A percentile compares a stretch with the other conserved stretches of the same genome.
Evolutionary conservation across 2,888 invertebrate species (phyloP).

Genomic region (Hermaeophaga mercurialis): DNA sequence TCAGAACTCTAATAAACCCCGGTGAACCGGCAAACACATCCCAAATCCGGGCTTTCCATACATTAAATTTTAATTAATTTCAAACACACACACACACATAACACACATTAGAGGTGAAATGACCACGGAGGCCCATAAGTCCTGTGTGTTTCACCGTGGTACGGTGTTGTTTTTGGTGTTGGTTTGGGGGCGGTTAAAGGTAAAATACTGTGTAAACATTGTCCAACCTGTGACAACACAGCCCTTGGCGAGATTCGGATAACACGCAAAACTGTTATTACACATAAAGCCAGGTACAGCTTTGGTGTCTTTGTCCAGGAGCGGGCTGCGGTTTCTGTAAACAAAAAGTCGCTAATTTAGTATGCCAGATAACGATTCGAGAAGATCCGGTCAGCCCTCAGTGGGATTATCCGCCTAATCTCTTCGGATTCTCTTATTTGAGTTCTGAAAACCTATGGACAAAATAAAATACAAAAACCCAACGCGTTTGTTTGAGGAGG

Average conservation of each 20-base stretch:
- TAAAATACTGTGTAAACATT: constrained; percentile 41
- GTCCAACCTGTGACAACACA: constrained; percentile 46
- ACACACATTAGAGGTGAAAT: constrained; percentile 38
- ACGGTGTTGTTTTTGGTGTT: constrained; percentile 39
- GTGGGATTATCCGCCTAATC: not conserved
- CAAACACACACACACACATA: constrained; percentile 39
- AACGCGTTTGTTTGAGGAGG: too few species aligned
- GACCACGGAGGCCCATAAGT: constrained; percentile 38
- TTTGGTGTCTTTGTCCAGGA: constrained; percentile 25
- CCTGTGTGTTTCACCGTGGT: constrained; percentile 32
- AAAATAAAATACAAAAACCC: too few species aligned
- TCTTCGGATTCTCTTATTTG: too few species aligned
- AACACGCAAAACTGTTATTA: constrained; percentile 52
- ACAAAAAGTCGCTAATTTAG: constrained; percentile 19
- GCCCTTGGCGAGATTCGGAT: constrained; percentile 47
- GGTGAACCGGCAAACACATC: constrained; percentile 31
- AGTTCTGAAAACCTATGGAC: too few species aligned
- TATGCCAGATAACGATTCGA: not conserved
- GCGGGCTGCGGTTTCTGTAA: constrained; percentile 19
- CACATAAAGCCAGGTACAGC: constrained; percentile 34
- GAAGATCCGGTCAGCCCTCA: not conserved
- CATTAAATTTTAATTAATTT: constrained; percentile 42
- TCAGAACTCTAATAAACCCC: constrained; percentile 32
- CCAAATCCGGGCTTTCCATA: constrained; percentile 33
- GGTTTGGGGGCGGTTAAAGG: constrained; percentile 36